A percentile compares a stretch with the other conserved stretches of the same genome.
Conservation (phyloP, 2,797 vertebrate genomes). For the Chiloscyllium punctatum region DNA sequence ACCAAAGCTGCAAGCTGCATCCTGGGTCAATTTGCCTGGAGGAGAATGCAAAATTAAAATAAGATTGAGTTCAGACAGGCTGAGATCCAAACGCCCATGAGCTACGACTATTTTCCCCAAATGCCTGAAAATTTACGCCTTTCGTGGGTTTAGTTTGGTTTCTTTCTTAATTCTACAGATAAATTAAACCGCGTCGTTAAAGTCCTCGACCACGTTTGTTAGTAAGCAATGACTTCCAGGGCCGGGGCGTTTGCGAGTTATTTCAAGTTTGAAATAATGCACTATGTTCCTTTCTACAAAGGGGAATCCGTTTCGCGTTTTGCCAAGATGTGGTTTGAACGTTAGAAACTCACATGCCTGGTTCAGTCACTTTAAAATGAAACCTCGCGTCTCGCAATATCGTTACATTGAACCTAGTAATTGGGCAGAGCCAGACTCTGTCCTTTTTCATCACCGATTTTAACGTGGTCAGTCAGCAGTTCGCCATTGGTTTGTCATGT, state of each 20-base stretch:
- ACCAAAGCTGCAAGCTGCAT: slow-evolving; percentile 86
- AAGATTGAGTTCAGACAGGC: slow-evolving; percentile 67
- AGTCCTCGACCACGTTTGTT: neutral
- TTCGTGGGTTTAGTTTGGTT: slow-evolving; percentile 48
- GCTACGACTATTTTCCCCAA: slow-evolving; percentile 50
- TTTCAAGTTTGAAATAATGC: neutral
- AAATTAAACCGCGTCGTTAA: neutral
- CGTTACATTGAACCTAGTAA: neutral
- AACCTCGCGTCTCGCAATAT: neutral
- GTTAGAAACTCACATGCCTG: slow-evolving; percentile 29
- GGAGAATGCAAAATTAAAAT: slow-evolving; percentile 80
- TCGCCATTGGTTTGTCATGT: too few species aligned
- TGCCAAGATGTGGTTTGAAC: neutral
- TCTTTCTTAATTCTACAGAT: slow-evolving; percentile 43
- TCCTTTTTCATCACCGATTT: neutral
- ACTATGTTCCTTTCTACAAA: neutral
- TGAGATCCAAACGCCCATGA: slow-evolving; percentile 54
- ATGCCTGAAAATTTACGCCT: slow-evolving; percentile 47
- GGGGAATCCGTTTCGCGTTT: neutral
- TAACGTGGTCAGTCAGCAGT: neutral
- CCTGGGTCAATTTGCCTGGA: slow-evolving; percentile 77
- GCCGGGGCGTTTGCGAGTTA: neutral
- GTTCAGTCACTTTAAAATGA: neutral
- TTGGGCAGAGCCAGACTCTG: too few species aligned
- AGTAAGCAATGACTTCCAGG: neutral